Percentiles rank a stretch among this genome's conserved stretches.
phyloP scores from a whole-genome alignment of 2,888 invertebrate species.

The Timema cristinae region DNA sequence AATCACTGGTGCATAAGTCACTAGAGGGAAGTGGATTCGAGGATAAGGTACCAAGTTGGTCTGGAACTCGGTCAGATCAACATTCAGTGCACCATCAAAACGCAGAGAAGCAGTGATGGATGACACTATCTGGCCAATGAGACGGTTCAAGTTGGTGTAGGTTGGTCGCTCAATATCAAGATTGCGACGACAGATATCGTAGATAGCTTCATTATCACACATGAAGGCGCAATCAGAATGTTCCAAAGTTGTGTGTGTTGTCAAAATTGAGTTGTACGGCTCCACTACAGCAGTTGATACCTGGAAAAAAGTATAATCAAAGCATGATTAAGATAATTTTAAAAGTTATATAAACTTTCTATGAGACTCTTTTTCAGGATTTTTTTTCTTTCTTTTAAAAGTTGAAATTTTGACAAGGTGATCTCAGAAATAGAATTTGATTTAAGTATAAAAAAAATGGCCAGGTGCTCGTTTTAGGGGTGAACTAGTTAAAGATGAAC shows the following conservation, averaged over 20 bases:
- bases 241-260: constrained; percentile 51
- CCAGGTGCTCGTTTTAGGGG: too few relatives aligned
- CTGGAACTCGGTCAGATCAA: constrained; percentile 52
- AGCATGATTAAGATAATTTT: too few relatives aligned
- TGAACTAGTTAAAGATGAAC: too few relatives aligned
- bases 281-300: constrained; percentile 31
- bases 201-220: constrained; percentile 56
- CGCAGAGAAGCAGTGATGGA: constrained; percentile 50
- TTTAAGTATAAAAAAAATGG: too few relatives aligned
- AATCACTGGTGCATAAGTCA: constrained; percentile 44
- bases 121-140: constrained; percentile 53
- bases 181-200: constrained; percentile 54
- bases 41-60: constrained; percentile 48
- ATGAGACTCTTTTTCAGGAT: too few relatives aligned
- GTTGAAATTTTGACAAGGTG: too few relatives aligned
- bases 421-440: too few relatives aligned
- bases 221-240: constrained; percentile 54
- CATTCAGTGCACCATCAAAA: constrained; percentile 51
- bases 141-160: constrained; percentile 54
- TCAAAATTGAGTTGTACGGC: constrained; percentile 55
- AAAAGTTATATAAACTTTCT: too few relatives aligned
- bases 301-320: background rate
- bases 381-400: too few relatives aligned
- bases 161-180: constrained; percentile 52
- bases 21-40: constrained; percentile 52